Base-by-base conservation (phyloP, 2,113 vertebrate genomes). In the Calidris pygmaea region DNA sequence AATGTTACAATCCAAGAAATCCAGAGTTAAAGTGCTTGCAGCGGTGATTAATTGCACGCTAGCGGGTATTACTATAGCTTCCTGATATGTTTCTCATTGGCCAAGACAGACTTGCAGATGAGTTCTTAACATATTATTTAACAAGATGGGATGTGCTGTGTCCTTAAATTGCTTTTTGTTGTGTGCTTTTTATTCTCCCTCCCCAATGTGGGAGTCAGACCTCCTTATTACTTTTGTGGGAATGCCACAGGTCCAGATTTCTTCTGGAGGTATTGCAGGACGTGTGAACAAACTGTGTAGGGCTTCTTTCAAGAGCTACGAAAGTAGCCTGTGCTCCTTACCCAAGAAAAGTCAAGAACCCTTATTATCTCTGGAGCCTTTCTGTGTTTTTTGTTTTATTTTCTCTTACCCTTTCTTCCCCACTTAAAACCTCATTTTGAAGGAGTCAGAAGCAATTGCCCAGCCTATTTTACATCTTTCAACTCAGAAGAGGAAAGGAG, bases 1-100 rank as follows among this genome's bases (percentile, higher is more conserved):
- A 82, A 66, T 76, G 66, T 58, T 77, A 23, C 30, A 66, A 59
- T 92, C 87, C 72, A 90, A 95, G 87, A 95, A 94, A 73, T 92
- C 50, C 82, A 71, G 89, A 95, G 63, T 83, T 92, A 43, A 92
- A 81, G 60, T 89, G 74, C 87, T 93, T 73, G 78, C 79, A 86
- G 88, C 63, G 89, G 72, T 82, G 96, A 77, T 67, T 82, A 90
- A 87, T 90, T 93, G 73, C 43, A 23, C 85, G 74, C 78, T 93
- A 47, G 63, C 35, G 53, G 83, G n/a, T 71, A 68, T 89, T 94
- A 43, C 68, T 93, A 39, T 93, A 43, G 84, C 82, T 72, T 89
- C 48, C 59, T 66, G 66, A 68, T 34, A 72, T 52, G 68, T 45
- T 39, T 47, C 41, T 79, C 66, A 32, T 78, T 87, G 92, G 50